Conservation (phyloP, 1,140 invertebrate species). For the Sinella curviseta region DNA sequence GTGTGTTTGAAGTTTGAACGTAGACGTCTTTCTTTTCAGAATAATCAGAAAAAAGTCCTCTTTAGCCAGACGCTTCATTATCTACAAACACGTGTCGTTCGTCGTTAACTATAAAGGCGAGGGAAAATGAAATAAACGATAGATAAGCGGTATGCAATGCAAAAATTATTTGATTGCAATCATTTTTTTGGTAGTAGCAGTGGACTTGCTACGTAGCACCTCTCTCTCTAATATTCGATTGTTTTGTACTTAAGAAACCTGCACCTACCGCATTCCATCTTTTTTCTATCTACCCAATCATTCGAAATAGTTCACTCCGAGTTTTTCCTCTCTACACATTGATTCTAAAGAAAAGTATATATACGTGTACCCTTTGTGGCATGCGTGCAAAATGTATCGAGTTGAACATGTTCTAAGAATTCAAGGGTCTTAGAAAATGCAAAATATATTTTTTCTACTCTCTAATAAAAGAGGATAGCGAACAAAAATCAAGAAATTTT, state of each 20-base stretch:
- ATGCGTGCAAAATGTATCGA: too few relatives aligned
- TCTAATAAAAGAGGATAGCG: too few relatives aligned
- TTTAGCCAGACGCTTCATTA: slow-evolving; percentile 13
- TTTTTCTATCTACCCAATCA: neutral
- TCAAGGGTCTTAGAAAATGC: too few relatives aligned
- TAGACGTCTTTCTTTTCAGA: neutral
- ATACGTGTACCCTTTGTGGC: too few relatives aligned
- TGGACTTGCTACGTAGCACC: too few relatives aligned
- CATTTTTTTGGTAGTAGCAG: neutral
- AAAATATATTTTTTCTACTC: too few relatives aligned
- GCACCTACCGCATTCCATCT: slow-evolving; percentile 21
- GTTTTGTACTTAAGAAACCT: too few relatives aligned
- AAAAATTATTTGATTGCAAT: neutral
- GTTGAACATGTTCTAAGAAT: too few relatives aligned
- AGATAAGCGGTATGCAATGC: neutral
- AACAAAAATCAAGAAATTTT: too few relatives aligned
- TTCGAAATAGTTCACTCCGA: slow-evolving; percentile 1
- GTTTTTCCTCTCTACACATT: too few relatives aligned
- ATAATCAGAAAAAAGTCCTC: neutral
- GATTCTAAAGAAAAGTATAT: too few relatives aligned
- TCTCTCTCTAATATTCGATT: too few relatives aligned
- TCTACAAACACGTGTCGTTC: slow-evolving; percentile 9
- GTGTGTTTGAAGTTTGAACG: neutral
- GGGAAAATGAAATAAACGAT: neutral
- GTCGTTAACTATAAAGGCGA: neutral